These are phyloP conservation scores for Notoglanidium macrostoma DNA, from an alignment of 2,797 vertebrate species.

Conservation along the genomic window DNA sequence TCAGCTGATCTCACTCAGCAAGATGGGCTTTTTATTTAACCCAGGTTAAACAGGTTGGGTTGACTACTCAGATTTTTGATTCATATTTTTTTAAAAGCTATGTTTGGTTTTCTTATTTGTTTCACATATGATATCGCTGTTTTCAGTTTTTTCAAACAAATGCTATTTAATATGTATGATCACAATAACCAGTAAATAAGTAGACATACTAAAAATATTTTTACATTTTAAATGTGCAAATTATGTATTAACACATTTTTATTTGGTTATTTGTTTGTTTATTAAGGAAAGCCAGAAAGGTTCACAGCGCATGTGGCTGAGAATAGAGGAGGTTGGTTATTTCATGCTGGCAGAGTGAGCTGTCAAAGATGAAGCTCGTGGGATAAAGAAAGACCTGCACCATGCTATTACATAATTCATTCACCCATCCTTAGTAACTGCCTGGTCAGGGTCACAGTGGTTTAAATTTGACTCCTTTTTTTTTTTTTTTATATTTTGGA, in stretches of 20 bases:
- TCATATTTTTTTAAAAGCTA: neutral
- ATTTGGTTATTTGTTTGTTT: neutral
- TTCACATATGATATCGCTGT: no score
- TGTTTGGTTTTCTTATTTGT: neutral
- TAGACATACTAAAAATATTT: no score
- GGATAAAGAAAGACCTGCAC: neutral
- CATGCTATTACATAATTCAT: neutral
- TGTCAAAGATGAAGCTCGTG: neutral
- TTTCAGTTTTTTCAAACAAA: no score
- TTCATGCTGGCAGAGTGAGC: neutral
- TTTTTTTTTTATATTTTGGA: no score
- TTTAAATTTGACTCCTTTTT: no score
- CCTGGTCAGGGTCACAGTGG: no score
- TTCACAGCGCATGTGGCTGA: neutral
- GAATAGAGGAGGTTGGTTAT: neutral
- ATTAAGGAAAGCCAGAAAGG: neutral
- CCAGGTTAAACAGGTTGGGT: neutral
- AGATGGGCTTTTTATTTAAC: neutral
- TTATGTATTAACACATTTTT: no score
- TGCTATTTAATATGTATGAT: no score
- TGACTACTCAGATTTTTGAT: neutral
- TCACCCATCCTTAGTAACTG: neutral
- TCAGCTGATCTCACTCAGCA: constrained; percentile 1
- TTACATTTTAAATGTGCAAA: no score
- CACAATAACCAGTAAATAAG: no score